A percentile compares a stretch with the other conserved stretches of the same genome.
Evolutionary conservation across 2,888 invertebrate species (phyloP).

Genomic region (Sympetrum striolatum): DNA sequence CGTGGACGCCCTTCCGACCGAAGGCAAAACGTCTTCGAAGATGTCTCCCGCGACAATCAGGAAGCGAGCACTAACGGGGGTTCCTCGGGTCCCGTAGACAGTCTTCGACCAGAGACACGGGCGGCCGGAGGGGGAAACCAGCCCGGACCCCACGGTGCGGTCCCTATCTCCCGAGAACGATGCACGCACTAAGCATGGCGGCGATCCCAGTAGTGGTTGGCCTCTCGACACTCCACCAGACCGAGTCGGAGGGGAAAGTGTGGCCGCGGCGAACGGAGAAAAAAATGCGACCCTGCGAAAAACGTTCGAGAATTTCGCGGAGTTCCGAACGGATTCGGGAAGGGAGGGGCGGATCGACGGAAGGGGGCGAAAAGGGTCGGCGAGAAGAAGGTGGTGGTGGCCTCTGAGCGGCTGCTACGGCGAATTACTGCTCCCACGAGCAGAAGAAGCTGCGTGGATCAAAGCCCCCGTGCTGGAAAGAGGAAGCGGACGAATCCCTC

Average conservation of each 20-base stretch:
- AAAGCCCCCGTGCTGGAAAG: neutral
- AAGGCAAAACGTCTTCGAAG: neutral
- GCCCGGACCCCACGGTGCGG: slow-evolving; percentile 4
- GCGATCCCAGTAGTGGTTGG: neutral
- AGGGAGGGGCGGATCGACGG: neutral
- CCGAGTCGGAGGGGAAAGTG: neutral
- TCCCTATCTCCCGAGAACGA: slow-evolving; percentile 7
- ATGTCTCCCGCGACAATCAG: neutral
- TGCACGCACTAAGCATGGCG: neutral
- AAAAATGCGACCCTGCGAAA: slow-evolving; percentile 7
- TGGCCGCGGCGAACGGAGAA: neutral
- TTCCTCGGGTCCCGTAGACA: neutral
- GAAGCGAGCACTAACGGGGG: slow-evolving; percentile 34
- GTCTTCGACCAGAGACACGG: slow-evolving; percentile 17
- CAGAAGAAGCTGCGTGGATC: slow-evolving; percentile 36
- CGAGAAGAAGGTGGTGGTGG: neutral
- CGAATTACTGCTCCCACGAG: slow-evolving; percentile 27
- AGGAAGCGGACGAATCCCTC: neutral
- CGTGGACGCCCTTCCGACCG: neutral
- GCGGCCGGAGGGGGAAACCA: slow-evolving; percentile 35
- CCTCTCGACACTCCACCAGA: slow-evolving; percentile 29
- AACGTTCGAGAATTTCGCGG: neutral
- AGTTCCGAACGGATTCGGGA: neutral
- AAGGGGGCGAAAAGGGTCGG: neutral
- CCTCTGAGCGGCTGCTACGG: slow-evolving; percentile 17